Percentiles rank a stretch among this genome's conserved stretches.
These are phyloP conservation scores for Scolopax bukidnonensis DNA, from an alignment of 2,797 vertebrate species.

Conservation along the genomic window DNA sequence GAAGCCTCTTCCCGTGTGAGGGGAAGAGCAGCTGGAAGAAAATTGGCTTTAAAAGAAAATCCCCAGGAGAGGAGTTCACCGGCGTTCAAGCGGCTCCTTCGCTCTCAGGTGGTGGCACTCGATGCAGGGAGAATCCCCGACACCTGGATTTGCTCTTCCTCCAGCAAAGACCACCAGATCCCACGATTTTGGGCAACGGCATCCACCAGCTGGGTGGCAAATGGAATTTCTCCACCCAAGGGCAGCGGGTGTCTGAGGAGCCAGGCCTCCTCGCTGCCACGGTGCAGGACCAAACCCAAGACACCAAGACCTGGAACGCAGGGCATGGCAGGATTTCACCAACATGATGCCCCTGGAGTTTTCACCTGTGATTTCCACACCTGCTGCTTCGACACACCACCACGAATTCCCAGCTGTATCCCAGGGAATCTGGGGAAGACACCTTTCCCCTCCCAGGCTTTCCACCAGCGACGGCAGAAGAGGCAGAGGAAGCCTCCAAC, in stretches of 20 bases:
- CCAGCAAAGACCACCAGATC: neutral
- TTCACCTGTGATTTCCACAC: no score
- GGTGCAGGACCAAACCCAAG: neutral
- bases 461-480: neutral
- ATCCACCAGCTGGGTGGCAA: neutral
- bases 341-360: fast-evolving
- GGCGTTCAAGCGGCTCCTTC: neutral
- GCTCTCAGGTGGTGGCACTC: neutral
- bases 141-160: neutral
- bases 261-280: neutral
- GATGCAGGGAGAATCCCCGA: neutral
- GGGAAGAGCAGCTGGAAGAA: neutral
- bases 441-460: neutral
- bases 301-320: neutral
- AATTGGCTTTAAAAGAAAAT: neutral
- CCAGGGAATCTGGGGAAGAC: neutral
- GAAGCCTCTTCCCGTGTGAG: fast-evolving
- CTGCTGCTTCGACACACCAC: fast-evolving
- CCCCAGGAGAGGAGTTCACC: neutral
- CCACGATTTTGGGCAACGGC: neutral
- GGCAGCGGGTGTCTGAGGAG: neutral
- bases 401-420: neutral
- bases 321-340: no score
- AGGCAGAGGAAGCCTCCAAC: neutral
- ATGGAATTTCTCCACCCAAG: neutral